Conservation (phyloP, 2,888 invertebrate genomes). For the Ophioninae sp. region DNA sequence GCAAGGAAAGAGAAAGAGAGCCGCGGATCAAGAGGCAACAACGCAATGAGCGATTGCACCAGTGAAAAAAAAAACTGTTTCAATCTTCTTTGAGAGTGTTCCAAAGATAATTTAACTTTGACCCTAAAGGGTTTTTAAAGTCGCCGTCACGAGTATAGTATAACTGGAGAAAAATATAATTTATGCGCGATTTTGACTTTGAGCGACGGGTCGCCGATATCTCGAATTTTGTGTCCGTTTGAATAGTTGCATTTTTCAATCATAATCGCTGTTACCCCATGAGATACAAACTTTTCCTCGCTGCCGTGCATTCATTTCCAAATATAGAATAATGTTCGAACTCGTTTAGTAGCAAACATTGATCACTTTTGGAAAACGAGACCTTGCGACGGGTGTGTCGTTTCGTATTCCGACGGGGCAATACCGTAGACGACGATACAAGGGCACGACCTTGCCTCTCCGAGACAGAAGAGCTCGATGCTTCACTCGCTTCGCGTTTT, state of each 20-base stretch:
- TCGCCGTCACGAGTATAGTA: conserved; percentile 4
- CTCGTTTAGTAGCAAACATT: neutral
- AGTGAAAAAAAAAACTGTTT: conserved; percentile 6
- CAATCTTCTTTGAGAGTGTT: conserved; percentile 41
- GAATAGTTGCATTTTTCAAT: conserved; percentile 32
- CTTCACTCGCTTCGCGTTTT: neutral
- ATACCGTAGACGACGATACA: neutral
- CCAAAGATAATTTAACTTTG: conserved; percentile 50
- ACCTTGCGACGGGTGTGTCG: neutral
- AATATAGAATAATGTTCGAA: neutral
- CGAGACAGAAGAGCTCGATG: neutral
- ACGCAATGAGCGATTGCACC: conserved; percentile 37
- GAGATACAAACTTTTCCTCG: neutral
- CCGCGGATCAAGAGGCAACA: conserved; percentile 27
- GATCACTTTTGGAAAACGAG: neutral
- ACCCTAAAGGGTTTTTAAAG: conserved; percentile 32
- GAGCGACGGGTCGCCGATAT: conserved; percentile 36
- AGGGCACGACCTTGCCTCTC: neutral
- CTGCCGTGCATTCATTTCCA: neutral
- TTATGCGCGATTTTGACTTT: conserved; percentile 40
- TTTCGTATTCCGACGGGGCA: neutral
- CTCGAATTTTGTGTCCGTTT: conserved; percentile 23
- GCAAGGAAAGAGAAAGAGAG: neutral
- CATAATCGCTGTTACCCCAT: conserved; percentile 4
- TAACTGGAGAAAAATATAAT: conserved; percentile 39